Base-by-base conservation (phyloP, 2,797 vertebrate species). In the Anableps anableps region DNA sequence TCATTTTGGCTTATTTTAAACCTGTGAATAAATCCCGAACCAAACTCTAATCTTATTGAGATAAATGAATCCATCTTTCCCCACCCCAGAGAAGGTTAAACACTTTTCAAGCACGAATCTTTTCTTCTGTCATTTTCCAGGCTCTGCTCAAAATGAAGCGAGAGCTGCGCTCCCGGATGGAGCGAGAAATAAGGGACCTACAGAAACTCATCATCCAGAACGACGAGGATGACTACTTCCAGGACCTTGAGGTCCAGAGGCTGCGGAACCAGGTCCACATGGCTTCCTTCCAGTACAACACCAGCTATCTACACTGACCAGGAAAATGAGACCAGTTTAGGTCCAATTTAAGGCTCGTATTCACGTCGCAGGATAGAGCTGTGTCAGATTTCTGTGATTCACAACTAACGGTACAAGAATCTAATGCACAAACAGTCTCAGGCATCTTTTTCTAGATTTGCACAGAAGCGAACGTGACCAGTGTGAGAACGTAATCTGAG, bases 201-300 rank as follows among this genome's bases (percentile, higher is more conserved):
- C 98, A 99, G 92, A 86, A 91, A 77, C 94, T 97, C 89, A 97
- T 99, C 81, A 80, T 97, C 47, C 95, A 96, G 81, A 96, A 95
- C 0, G 96, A 98, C 0, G 95, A 98, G 0, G 97, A 98, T 0
- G 95, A 96, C 78, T 95, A 97, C 86, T 97, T 98, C 92, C 96
- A 95, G 79, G 96, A 98, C 23, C 83, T 98, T 48, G 98, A 99
- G 88, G 96, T 97, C 2, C 96, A 99, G 83, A 95, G 96, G 76
- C 91, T 99, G 80, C 96, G 94, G 76, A 92, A 93, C 0, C 95
- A 95, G 17, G 93, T 99, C 81, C 96, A 96, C 45, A 88, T 97
- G 95, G 97, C 97, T 26, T 97, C 98, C 45, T 99, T 98, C 91
- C 97, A 97, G 86, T 96, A 97, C 78, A 96, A 95, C 93, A 96